phyloP scores from a whole-genome alignment of 2,888 invertebrate species.

The Papilio elwesi region DNA sequence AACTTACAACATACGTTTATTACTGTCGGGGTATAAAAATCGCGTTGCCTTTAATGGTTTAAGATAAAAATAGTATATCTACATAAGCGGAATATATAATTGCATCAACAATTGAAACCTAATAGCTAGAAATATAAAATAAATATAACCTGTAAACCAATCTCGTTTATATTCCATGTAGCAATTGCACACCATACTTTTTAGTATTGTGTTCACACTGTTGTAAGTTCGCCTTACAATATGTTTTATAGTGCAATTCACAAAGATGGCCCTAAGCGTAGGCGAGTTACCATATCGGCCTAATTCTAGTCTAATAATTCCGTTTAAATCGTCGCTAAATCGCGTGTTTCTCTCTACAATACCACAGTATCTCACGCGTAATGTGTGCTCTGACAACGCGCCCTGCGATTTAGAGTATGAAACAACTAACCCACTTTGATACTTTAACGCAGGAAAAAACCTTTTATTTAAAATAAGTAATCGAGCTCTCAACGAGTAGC shows the following conservation, averaged over 20 bases:
- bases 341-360: constrained; percentile 71
- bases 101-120: constrained; percentile 6
- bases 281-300: constrained; percentile 54
- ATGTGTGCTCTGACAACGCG: constrained; percentile 78
- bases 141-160: too few relatives aligned
- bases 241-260: constrained; percentile 53
- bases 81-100: not conserved
- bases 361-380: constrained; percentile 77
- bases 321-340: constrained; percentile 70
- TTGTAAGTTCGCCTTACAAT: constrained; percentile 43
- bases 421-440: constrained; percentile 53
- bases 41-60: not conserved
- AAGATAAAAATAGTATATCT: not conserved
- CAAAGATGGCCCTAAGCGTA: constrained; percentile 53
- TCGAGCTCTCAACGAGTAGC: not conserved
- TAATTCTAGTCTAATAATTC: constrained; percentile 70
- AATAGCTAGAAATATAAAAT: constrained; percentile 6
- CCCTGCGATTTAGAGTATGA: constrained; percentile 48
- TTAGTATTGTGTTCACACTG: constrained; percentile 33
- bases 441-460: constrained; percentile 49
- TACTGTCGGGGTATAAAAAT: not conserved
- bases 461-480: not conserved
- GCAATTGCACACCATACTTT: constrained; percentile 21
- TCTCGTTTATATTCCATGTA: constrained; percentile 4
- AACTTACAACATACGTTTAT: not conserved